Conservation (phyloP, 2,113 vertebrate species). For the Fregetta grallaria region DNA sequence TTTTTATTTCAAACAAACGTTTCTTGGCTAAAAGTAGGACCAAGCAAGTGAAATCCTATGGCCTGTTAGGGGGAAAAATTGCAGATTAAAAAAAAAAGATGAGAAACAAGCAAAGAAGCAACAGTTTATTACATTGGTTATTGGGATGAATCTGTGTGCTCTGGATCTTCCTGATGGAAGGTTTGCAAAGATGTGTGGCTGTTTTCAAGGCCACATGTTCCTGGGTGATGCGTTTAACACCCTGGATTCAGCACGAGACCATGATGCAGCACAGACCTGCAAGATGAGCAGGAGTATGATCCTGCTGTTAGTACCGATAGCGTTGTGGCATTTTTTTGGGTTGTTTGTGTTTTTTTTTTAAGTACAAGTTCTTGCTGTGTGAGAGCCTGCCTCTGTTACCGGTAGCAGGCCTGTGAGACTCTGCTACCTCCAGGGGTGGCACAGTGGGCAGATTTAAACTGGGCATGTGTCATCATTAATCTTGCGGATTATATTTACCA, state of each 20-base stretch:
- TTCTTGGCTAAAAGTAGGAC: not conserved
- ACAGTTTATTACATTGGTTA: not conserved
- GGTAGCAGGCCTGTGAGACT: not conserved
- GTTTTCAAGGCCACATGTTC: not conserved
- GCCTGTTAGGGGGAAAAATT: not conserved
- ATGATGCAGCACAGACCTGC: not conserved
- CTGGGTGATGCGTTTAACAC: not conserved
- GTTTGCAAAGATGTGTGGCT: not conserved
- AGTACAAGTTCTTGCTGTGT: not conserved
- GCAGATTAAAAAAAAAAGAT: not conserved
- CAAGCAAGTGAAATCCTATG: not conserved
- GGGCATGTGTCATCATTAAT: not conserved
- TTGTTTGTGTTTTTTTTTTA: not conserved
- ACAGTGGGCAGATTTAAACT: not conserved
- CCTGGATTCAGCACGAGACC: not conserved
- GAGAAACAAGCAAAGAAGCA: not conserved
- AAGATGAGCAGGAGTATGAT: accelerated
- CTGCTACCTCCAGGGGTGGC: not conserved
- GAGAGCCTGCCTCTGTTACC: not conserved
- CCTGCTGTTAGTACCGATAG: not conserved
- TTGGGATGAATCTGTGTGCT: not conserved
- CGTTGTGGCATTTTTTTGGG: accelerated
- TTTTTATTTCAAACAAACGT: not conserved
- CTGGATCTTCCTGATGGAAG: not conserved
- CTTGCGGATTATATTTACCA: not conserved